Conservation (phyloP, 2,797 vertebrate species). For the Corythornis leucogaster region DNA sequence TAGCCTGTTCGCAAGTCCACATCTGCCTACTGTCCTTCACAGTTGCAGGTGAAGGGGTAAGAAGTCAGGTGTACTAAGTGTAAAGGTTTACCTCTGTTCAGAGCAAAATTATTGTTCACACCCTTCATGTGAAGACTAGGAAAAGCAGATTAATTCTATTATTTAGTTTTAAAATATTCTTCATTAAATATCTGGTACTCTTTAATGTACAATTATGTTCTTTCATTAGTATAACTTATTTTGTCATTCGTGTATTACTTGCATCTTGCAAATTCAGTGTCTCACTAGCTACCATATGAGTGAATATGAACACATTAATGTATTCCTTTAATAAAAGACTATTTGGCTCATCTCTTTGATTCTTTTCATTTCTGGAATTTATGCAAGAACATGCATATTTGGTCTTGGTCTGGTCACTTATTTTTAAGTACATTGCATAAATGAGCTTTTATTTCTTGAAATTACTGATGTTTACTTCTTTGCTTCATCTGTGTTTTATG, state of each 20-base stretch:
- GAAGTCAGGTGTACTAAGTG: not conserved
- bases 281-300: not conserved
- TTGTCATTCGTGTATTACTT: not conserved
- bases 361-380: not conserved
- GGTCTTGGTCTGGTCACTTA: not conserved
- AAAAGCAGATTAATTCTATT: not conserved
- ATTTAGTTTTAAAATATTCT: not conserved
- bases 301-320: not conserved
- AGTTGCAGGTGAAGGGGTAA: not conserved
- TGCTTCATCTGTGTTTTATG: not conserved
- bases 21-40: not conserved
- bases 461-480: not conserved
- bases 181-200: not conserved
- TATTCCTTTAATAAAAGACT: not conserved
- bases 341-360: not conserved
- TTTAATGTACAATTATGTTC: not conserved
- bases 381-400: not conserved
- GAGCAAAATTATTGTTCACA: not conserved
- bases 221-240: not conserved
- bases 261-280: not conserved
- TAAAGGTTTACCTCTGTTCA: not conserved
- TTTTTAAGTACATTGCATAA: not conserved
- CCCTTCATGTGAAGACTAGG: accelerated
- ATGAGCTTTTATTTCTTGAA: not conserved
- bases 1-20: not conserved